Percentiles rank a stretch among this genome's conserved stretches.
phyloP scores from a whole-genome alignment of 2,113 vertebrate genomes.

The Dipodomys merriami region DNA sequence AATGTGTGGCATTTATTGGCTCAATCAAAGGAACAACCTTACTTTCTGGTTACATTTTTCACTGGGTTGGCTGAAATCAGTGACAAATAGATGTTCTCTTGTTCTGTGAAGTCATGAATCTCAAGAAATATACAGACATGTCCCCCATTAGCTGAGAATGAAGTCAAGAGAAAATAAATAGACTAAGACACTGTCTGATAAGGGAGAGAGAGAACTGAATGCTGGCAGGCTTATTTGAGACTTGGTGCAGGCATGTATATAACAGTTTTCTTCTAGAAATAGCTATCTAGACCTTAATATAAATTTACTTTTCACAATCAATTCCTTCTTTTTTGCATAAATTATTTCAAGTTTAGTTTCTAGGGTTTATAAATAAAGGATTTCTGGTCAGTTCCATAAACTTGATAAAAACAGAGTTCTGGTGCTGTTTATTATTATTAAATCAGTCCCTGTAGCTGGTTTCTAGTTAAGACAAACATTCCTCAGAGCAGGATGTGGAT shows the following conservation, averaged over 20 bases:
- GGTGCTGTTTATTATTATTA: neutral
- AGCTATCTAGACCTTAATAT: neutral
- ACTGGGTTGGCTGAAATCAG: neutral
- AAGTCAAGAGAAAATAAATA: neutral
- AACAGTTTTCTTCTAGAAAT: neutral
- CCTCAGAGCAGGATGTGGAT: neutral
- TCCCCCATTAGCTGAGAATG: neutral
- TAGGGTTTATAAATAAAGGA: neutral
- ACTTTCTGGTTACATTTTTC: neutral
- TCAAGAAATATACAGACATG: neutral
- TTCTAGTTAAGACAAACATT: neutral
- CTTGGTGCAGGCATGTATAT: neutral
- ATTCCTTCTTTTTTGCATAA: neutral
- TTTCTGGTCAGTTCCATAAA: neutral
- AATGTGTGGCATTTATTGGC: neutral
- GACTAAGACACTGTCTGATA: neutral
- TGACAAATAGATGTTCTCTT: neutral
- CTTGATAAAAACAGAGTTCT: constrained; percentile 8
- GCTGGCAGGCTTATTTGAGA: neutral
- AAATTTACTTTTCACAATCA: neutral
- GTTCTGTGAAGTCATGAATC: neutral
- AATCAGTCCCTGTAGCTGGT: neutral
- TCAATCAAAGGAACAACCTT: neutral
- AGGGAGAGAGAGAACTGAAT: neutral
- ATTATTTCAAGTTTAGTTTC: neutral